phyloP scores from a whole-genome alignment of 2,888 invertebrate genomes.

The Drosophila nr. medialis region DNA sequence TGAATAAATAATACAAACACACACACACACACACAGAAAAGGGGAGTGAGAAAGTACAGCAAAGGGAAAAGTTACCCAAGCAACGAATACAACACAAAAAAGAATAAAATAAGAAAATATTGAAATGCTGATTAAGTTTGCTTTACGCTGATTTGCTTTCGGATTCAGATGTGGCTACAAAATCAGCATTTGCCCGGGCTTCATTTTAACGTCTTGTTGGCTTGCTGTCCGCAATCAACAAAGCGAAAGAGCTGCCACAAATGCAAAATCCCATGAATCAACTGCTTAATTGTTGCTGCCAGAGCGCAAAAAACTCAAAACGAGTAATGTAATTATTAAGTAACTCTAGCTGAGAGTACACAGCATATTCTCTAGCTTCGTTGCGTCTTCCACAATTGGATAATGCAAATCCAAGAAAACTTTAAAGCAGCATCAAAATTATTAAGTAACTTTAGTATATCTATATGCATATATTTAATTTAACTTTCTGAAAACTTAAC shows the following conservation, averaged over 20 bases:
- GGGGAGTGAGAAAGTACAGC: conserved; percentile 7
- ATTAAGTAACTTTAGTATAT: not conserved
- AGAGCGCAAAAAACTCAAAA: not conserved
- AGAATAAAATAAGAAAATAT: conserved; percentile 56
- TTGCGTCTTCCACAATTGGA: conserved; percentile 5
- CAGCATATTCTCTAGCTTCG: no score
- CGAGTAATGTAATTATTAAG: not conserved
- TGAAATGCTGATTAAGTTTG: conserved; percentile 80
- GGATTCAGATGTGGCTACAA: conserved; percentile 29
- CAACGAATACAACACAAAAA: not conserved
- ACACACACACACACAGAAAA: conserved; percentile 2
- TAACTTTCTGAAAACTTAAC: not conserved
- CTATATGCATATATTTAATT: not conserved
- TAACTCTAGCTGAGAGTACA: not conserved
- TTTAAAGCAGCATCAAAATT: not conserved
- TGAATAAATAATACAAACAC: conserved; percentile 73
- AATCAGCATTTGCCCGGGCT: conserved; percentile 33
- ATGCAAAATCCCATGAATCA: conserved; percentile 39
- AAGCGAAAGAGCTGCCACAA: conserved; percentile 32
- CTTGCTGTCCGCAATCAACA: conserved; percentile 70
- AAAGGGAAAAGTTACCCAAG: conserved; percentile 40
- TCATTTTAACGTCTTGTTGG: conserved; percentile 57
- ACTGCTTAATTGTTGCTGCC: conserved; percentile 48
- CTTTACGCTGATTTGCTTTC: conserved; percentile 61
- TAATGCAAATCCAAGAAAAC: conserved; percentile 3